A percentile compares a stretch with the other conserved stretches of the same genome.
These are phyloP conservation scores for Argyresthia goedartella DNA, from an alignment of 2,888 invertebrate species.

Conservation along the genomic window DNA sequence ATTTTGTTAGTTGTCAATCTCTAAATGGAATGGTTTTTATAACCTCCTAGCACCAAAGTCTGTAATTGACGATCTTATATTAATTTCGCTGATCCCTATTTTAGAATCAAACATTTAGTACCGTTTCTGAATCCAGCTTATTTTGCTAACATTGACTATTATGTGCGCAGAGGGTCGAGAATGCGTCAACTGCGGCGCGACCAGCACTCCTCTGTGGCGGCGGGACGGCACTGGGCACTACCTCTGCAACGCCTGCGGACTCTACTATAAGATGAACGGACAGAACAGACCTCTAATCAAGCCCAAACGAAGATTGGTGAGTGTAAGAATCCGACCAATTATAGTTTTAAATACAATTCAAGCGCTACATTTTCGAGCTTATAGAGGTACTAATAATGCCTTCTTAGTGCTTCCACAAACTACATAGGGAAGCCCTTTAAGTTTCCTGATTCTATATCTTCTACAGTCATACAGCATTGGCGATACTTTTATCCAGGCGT, in stretches of 20 bases:
- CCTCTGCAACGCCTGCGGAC: conserved; percentile 98
- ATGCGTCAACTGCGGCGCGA: conserved; percentile 99
- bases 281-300: conserved; percentile 98
- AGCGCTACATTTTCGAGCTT: not conserved
- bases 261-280: conserved; percentile 99
- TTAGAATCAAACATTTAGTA: too few relatives aligned
- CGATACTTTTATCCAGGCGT: too few relatives aligned
- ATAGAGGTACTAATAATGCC: not conserved
- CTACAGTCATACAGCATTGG: not conserved
- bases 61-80: too few relatives aligned
- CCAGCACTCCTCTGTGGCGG: conserved; percentile 97
- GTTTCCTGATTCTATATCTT: not conserved
- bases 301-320: conserved; percentile 99
- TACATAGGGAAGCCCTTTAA: not conserved
- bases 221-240: conserved; percentile 98
- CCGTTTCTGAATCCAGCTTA: not conserved
- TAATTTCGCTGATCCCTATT: too few relatives aligned
- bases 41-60: too few relatives aligned
- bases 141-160: conserved; percentile 4
- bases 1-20: too few relatives aligned
- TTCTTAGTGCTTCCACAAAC: not conserved
- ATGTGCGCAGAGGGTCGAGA: conserved; percentile 87
- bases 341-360: conserved; percentile 6
- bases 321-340: conserved; percentile 77
- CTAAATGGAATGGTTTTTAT: too few relatives aligned